phyloP scores from a whole-genome alignment of 2,888 invertebrate genomes.

The Ellobium chinense region DNA sequence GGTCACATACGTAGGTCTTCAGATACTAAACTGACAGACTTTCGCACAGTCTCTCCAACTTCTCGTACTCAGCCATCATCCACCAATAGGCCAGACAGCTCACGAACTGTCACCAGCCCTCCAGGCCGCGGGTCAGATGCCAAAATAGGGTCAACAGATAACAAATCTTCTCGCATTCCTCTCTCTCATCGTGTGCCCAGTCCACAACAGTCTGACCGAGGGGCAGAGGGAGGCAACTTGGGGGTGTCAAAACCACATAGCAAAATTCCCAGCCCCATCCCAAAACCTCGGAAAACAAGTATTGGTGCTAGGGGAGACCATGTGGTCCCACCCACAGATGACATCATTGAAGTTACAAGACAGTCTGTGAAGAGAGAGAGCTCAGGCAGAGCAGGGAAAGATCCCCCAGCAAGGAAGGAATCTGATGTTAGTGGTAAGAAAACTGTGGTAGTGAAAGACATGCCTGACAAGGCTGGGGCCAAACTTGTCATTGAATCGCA shows the following conservation, averaged over 20 bases:
- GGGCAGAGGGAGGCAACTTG: slow-evolving; percentile 44
- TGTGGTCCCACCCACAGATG: slow-evolving; percentile 56
- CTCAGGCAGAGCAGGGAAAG: neutral
- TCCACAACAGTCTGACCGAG: slow-evolving; percentile 29
- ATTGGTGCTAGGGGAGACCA: slow-evolving; percentile 46
- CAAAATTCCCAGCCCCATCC: slow-evolving; percentile 53
- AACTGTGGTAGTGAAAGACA: slow-evolving; percentile 47
- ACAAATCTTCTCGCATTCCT: slow-evolving; percentile 46
- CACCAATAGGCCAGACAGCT: neutral
- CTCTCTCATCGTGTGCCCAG: slow-evolving; percentile 50
- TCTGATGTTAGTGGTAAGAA: slow-evolving; percentile 28
- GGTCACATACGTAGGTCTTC: slow-evolving; percentile 36
- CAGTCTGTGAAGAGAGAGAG: slow-evolving; percentile 47
- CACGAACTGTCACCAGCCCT: neutral
- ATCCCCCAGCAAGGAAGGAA: neutral
- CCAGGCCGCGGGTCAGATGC: neutral
- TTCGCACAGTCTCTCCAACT: slow-evolving; percentile 7
- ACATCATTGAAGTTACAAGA: slow-evolving; percentile 56
- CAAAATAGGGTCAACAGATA: neutral
- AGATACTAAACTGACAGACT: slow-evolving; percentile 35
- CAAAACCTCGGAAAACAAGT: slow-evolving; percentile 52
- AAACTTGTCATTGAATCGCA: slow-evolving; percentile 53
- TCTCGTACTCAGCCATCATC: neutral
- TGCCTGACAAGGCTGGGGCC: slow-evolving; percentile 50
- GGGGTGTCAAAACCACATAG: slow-evolving; percentile 47